These are phyloP conservation scores for Drosophila niveifrons DNA, from an alignment of 2,888 invertebrate species.

Conservation along the genomic window DNA sequence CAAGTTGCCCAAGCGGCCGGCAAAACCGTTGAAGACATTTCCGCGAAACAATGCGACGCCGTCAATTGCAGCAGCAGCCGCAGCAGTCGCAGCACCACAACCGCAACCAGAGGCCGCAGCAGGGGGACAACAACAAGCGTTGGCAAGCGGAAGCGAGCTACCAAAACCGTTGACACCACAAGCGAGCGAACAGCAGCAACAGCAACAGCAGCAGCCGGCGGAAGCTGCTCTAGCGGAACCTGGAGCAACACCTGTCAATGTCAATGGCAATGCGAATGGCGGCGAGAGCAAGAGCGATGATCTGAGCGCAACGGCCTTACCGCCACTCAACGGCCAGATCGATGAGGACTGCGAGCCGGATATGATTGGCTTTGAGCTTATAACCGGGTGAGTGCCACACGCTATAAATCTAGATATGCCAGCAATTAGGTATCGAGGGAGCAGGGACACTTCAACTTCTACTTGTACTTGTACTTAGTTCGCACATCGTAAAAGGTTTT, in stretches of 20 bases:
- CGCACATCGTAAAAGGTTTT: conserved; percentile 62
- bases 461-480: conserved; percentile 38
- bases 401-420: conserved; percentile 55
- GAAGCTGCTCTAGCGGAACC: conserved; percentile 68
- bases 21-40: conserved; percentile 85
- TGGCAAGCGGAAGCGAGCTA: conserved; percentile 79
- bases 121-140: conserved; percentile 21
- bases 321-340: conserved; percentile 53
- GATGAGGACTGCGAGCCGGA: conserved; percentile 94
- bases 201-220: conserved; percentile 61
- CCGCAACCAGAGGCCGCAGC: conserved; percentile 38
- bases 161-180: conserved; percentile 82
- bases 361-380: conserved; percentile 96
- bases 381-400: conserved; percentile 90
- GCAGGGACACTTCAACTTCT: conserved; percentile 36
- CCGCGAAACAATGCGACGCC: conserved; percentile 84
- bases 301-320: conserved; percentile 60
- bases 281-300: conserved; percentile 75
- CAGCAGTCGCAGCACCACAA: conserved; percentile 21
- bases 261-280: not conserved
- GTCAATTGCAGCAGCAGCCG: conserved; percentile 66
- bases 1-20: conserved; percentile 83
- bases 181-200: conserved; percentile 48
- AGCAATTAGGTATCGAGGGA: conserved; percentile 57
- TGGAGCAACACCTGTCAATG: conserved; percentile 55